A percentile compares a stretch with the other conserved stretches of the same genome.
These are phyloP conservation scores for Schizopygopsis malacanthus DNA, from an alignment of 2,797 vertebrate species.

Conservation along the genomic window DNA sequence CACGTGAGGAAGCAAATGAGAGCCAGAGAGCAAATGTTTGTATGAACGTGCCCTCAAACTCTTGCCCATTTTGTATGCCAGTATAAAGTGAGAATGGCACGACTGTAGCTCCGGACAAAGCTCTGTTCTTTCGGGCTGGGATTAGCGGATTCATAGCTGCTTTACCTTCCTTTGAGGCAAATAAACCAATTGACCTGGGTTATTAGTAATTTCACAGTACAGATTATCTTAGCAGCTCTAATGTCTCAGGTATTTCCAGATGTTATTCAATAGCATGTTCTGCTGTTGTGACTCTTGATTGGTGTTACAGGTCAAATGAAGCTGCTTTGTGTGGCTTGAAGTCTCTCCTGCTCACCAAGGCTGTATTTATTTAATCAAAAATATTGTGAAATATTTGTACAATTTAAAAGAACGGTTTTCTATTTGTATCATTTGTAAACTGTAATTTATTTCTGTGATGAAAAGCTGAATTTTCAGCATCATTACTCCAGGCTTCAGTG, in stretches of 20 bases:
- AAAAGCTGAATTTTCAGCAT: background rate
- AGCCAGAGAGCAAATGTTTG: slow-evolving; percentile 11
- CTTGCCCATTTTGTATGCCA: background rate
- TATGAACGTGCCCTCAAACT: background rate
- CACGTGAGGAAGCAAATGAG: slow-evolving; percentile 35
- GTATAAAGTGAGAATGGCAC: background rate
- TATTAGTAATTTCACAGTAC: slow-evolving; percentile 14
- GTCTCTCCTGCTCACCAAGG: background rate
- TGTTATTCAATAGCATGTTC: background rate
- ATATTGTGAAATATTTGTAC: background rate
- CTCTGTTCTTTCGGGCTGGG: background rate
- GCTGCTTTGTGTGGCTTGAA: background rate
- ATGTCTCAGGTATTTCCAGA: background rate
- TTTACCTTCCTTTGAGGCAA: slow-evolving; percentile 32
- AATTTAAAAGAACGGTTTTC: background rate
- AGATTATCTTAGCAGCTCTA: background rate
- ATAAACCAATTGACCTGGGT: background rate
- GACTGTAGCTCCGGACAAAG: background rate
- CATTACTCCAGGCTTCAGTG: background rate
- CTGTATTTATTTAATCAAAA: background rate
- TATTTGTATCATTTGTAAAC: background rate
- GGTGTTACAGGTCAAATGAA: background rate
- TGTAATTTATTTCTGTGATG: background rate
- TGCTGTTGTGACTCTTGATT: background rate
- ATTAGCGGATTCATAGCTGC: slow-evolving; percentile 4